Evolutionary conservation across 1,140 invertebrate species (phyloP).

Genomic region (Melanaphis sacchari): DNA sequence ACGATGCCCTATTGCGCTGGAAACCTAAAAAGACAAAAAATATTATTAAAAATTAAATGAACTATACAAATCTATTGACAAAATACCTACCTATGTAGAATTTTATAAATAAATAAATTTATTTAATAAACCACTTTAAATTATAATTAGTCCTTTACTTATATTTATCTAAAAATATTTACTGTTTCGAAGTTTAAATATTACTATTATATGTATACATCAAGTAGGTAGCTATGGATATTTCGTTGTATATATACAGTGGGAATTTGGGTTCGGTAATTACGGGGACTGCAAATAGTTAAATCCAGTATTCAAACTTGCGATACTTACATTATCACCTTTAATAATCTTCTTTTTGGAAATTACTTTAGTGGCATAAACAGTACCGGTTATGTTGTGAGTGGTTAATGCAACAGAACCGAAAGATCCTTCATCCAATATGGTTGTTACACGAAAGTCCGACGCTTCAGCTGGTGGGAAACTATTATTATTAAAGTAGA

Average conservation of each 20-base stretch:
- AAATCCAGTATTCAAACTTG: not conserved
- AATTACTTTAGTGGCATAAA: conserved; percentile 25
- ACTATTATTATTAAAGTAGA: not conserved
- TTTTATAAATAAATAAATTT: too few species aligned
- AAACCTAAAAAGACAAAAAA: not conserved
- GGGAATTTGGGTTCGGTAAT: not conserved
- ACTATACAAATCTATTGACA: not conserved
- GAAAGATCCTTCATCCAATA: conserved; percentile 40
- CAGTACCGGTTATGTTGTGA: not conserved
- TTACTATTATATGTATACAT: not conserved
- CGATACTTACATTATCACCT: not conserved
- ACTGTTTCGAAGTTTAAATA: not conserved
- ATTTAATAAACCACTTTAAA: too few species aligned
- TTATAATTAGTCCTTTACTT: too few species aligned
- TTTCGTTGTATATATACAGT: not conserved
- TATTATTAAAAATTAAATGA: not conserved
- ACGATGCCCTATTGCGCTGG: too few species aligned
- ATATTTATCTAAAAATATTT: not conserved
- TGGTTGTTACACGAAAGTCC: not conserved
- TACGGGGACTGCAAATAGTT: not conserved
- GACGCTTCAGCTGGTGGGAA: not conserved
- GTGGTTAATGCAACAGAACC: conserved; percentile 6
- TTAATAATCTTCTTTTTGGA: conserved; percentile 82
- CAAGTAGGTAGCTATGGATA: not conserved
- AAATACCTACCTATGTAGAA: not conserved